Conservation (phyloP, 2,113 vertebrate species). For the Bombycilla garrulus region DNA sequence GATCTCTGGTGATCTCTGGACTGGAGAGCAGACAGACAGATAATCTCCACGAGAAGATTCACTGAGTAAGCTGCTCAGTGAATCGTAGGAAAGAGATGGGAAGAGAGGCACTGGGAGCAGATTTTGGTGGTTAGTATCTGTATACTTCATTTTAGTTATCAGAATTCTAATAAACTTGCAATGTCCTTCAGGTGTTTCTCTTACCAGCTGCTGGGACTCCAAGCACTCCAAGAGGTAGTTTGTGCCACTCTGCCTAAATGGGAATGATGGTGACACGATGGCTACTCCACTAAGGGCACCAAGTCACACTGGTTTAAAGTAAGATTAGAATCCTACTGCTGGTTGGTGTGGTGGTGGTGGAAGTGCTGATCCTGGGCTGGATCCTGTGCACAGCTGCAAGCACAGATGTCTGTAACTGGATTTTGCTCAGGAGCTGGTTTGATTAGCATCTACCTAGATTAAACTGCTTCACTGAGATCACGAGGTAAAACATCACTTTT, state of each 20-base stretch:
- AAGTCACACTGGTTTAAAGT: neutral
- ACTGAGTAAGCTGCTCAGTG: neutral
- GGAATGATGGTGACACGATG: accelerated
- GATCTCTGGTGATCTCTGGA: neutral
- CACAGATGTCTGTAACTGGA: neutral
- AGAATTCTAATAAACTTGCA: neutral
- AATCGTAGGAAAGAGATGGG: neutral
- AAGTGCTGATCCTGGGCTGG: neutral
- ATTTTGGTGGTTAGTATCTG: neutral
- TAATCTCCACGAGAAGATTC: neutral
- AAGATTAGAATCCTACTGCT: neutral
- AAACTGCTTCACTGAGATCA: neutral
- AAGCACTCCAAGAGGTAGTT: neutral
- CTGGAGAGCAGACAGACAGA: neutral
- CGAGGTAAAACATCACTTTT: neutral
- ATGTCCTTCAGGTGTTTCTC: neutral
- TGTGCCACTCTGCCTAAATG: neutral
- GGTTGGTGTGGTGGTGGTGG: neutral
- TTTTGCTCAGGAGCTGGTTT: neutral
- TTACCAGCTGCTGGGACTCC: neutral
- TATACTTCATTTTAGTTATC: neutral
- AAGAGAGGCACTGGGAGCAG: neutral
- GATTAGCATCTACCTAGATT: neutral
- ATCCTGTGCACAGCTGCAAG: neutral
- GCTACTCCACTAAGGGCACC: neutral